A percentile compares a stretch with the other conserved stretches of the same genome.
Conservation (phyloP, 2,113 vertebrate species). For the Chloropsis cyanopogon region DNA sequence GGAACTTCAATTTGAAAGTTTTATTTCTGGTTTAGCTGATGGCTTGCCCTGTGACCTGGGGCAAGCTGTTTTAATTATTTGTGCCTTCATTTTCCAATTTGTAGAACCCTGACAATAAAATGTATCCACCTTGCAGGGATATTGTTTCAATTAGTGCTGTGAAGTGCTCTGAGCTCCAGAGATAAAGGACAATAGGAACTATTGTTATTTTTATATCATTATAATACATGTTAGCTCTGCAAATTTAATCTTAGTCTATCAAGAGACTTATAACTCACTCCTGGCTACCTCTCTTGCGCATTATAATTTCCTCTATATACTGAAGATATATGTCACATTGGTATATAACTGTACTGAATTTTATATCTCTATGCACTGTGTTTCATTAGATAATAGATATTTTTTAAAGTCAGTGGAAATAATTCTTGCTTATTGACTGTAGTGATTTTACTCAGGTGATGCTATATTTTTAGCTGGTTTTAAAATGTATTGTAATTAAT, state of each 20-base stretch:
- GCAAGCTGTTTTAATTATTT: neutral
- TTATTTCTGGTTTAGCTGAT: neutral
- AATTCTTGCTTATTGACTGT: neutral
- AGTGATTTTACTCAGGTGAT: neutral
- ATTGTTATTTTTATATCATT: neutral
- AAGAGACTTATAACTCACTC: neutral
- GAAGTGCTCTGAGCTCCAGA: neutral
- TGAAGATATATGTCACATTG: neutral
- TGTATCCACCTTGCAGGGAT: neutral
- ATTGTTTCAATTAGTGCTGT: slow-evolving; percentile 1
- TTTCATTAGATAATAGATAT: neutral
- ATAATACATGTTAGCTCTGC: neutral
- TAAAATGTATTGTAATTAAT: neutral
- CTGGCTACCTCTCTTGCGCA: neutral
- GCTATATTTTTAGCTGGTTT: neutral
- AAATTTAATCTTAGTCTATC: neutral
- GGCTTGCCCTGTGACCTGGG: neutral
- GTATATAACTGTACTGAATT: neutral
- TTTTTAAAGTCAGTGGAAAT: neutral
- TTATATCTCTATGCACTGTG: neutral
- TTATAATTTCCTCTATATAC: neutral
- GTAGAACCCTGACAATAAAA: neutral
- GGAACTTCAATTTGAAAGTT: neutral
- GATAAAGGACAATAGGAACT: neutral
- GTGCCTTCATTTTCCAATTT: neutral